Percentiles rank a stretch among this genome's conserved stretches.
Conservation (phyloP, 2,113 vertebrate species). For the Clarias macrocephalus region DNA sequence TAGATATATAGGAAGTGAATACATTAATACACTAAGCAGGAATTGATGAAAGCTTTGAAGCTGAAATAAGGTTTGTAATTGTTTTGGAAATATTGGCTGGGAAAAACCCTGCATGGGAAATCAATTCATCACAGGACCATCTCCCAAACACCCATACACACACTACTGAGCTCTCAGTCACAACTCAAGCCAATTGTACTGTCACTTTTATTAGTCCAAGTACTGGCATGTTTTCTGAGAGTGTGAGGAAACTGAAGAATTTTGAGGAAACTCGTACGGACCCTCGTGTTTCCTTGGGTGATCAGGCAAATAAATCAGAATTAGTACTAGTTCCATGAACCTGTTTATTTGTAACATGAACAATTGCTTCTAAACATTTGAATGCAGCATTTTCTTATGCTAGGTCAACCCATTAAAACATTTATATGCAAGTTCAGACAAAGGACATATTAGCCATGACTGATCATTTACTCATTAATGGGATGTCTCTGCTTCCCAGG, state of each 20-base stretch:
- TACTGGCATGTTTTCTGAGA: too few species aligned
- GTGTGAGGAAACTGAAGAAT: not conserved
- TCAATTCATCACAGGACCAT: too few species aligned
- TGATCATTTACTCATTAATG: conserved; percentile 5
- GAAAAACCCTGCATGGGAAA: not conserved
- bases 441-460: conserved; percentile 1
- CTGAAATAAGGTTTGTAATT: not conserved
- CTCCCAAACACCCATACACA: not conserved
- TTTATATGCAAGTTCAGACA: conserved; percentile 4
- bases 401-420: conserved; percentile 1
- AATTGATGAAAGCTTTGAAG: not conserved
- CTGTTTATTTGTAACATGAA: not conserved
- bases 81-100: not conserved
- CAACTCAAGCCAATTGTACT: not conserved
- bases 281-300: not conserved
- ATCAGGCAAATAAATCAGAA: not conserved
- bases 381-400: not conserved
- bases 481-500: not conserved
- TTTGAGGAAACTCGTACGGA: not conserved
- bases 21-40: not conserved
- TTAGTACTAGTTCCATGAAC: not conserved
- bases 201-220: too few species aligned
- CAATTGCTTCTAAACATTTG: not conserved
- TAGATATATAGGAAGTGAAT: not conserved
- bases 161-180: not conserved